Evolutionary conservation across 1,140 invertebrate species (phyloP).

Genomic region (Saccostrea cuccullata): DNA sequence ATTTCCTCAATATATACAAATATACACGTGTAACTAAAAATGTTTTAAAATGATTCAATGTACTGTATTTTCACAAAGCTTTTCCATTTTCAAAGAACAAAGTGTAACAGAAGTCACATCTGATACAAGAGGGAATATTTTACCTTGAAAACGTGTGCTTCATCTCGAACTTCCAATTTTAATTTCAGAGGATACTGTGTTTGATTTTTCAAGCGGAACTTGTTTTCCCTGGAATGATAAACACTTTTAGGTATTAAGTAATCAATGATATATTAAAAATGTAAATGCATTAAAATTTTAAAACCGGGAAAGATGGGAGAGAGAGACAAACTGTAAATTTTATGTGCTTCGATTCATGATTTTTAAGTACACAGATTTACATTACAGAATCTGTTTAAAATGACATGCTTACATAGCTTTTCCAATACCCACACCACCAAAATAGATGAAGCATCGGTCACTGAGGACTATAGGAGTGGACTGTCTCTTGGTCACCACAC

Average conservation of each 20-base stretch:
- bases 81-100: not conserved
- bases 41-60: too few species aligned
- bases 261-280: not conserved
- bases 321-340: too few species aligned
- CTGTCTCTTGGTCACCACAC: conserved; percentile 36
- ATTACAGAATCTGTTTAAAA: not conserved
- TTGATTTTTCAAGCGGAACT: conserved; percentile 30
- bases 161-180: conserved; percentile 4
- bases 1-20: not conserved
- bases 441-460: conserved; percentile 60
- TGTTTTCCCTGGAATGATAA: conserved; percentile 11
- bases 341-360: too few species aligned
- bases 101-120: not conserved
- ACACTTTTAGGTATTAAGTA: not conserved
- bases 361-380: not conserved
- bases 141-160: conserved; percentile 37
- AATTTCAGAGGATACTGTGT: conserved; percentile 26
- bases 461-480: conserved; percentile 48
- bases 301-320: too few species aligned
- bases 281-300: too few species aligned
- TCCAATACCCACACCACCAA: conserved; percentile 61
- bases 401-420: conserved; percentile 36
- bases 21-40: too few species aligned
- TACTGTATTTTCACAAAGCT: not conserved
- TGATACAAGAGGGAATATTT: not conserved